phyloP scores from a whole-genome alignment of 2,113 vertebrate genomes.

The Heterotis niloticus region DNA sequence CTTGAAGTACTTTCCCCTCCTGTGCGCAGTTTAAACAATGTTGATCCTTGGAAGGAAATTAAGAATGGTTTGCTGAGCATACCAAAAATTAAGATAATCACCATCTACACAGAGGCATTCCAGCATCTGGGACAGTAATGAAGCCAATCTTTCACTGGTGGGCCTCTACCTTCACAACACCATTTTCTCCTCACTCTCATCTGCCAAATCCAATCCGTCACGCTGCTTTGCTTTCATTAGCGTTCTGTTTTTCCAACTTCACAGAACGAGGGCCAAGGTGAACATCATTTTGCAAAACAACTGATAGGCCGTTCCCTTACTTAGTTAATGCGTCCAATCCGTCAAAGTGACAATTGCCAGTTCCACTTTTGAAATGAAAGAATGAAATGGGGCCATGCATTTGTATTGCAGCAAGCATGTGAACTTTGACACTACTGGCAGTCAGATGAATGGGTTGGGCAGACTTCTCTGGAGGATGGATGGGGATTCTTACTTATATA shows the following conservation, averaged over 20 bases:
- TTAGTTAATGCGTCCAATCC: neutral
- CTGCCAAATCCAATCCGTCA: slow-evolving; percentile 20
- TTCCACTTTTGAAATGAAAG: neutral
- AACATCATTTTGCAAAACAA: slow-evolving; percentile 7
- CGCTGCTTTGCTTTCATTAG: slow-evolving; percentile 19
- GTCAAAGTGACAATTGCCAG: neutral
- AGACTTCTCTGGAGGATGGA: neutral
- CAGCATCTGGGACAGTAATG: slow-evolving; percentile 18
- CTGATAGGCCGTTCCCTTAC: neutral
- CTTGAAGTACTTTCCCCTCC: slow-evolving; percentile 3
- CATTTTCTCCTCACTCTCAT: slow-evolving; percentile 18
- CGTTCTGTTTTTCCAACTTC: slow-evolving; percentile 5
- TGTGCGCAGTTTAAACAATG: neutral
- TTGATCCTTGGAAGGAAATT: slow-evolving; percentile 11
- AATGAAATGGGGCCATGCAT: slow-evolving; percentile 11
- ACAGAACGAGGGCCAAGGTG: neutral
- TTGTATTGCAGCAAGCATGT: slow-evolving; percentile 1
- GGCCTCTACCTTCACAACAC: neutral
- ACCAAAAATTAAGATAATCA: slow-evolving; percentile 19
- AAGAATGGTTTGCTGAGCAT: slow-evolving; percentile 12
- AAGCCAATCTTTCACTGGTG: slow-evolving; percentile 5
- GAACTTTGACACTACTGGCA: neutral
- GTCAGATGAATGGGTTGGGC: neutral
- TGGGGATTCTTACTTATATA: slow-evolving; percentile 86
- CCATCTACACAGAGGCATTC: slow-evolving; percentile 8